Base-by-base conservation (phyloP, 2,113 vertebrate genomes). In the Gambusia affinis region DNA sequence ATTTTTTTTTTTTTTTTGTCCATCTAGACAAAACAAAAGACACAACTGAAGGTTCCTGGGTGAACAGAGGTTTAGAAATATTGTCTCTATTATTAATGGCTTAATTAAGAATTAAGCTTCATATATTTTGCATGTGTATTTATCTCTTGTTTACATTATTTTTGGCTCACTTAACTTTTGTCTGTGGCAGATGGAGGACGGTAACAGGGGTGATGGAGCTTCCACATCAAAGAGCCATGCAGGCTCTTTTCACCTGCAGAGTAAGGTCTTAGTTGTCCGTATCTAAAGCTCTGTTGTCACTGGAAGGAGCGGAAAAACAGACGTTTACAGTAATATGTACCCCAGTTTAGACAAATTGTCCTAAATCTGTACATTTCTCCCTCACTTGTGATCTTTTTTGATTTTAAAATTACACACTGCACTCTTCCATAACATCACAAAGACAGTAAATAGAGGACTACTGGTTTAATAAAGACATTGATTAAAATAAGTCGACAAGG, bases 161-260 rank as follows among this genome's bases (percentile, higher is more conserved):
- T 54, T 10, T 67, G 64, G 71, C 30, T 76, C 77, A 83, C 61
- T 27, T 35, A 61, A 64, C 12, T 31, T 63, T 70, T 76, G 68
- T 57, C 69, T 22, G 11, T 70, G 2, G 70, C 76, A 88, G 89
- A 93, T 92, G 92, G 91, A 93, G 85, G 90, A 92, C 76, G 89
- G 87, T 82, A 94, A 89, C 84, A 90, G 93, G 81, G 91, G 71
- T 65, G 92, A 95, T 73, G 87, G 83, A 72, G 89, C 92, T 10
- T 81, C 91, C 62, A 81, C 87, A 64, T 81, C 92, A 64, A 94
- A 91, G 78, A 94, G 87, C 79, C 92, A 92, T 30, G 68, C 88
- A 67, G 89, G 81, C 71, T 90, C 94, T n/a, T 84, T 90, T 60
- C 92, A 92, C 73, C 80, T 93, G 63, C 94, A 94, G 75, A 92